Evolutionary conservation across 2,888 invertebrate species (phyloP).

Genomic region (Rhamnusium bicolor): DNA sequence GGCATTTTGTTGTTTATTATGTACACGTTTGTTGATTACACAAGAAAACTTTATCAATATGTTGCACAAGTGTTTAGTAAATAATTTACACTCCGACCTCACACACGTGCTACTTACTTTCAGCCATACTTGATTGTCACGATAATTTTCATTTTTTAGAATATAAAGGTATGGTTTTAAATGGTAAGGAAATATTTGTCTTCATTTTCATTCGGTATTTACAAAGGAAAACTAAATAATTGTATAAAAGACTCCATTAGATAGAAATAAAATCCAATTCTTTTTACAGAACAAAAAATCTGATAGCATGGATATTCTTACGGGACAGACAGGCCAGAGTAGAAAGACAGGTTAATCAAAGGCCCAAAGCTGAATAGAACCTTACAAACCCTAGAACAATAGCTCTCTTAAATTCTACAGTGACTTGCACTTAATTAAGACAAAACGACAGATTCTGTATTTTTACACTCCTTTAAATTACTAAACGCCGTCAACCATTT

Average conservation of each 20-base stretch:
- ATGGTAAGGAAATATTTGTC: neutral
- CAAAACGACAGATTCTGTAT: conserved; percentile 35
- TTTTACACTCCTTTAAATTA: conserved; percentile 29
- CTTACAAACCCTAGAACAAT: conserved; percentile 53
- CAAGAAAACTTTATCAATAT: too few relatives aligned
- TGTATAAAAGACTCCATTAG: conserved; percentile 4
- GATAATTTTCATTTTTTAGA: too few relatives aligned
- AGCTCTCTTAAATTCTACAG: conserved; percentile 53
- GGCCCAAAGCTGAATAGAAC: conserved; percentile 50
- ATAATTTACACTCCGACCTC: too few relatives aligned
- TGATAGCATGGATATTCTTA: conserved; percentile 26
- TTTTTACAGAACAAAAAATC: conserved; percentile 9
- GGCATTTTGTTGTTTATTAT: too few relatives aligned
- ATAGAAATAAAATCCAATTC: neutral
- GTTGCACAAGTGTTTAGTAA: too few relatives aligned
- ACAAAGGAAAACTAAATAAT: conserved; percentile 5
- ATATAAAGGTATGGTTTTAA: too few relatives aligned
- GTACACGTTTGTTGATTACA: too few relatives aligned
- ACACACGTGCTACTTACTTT: too few relatives aligned
- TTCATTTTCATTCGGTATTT: neutral
- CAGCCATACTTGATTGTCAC: too few relatives aligned
- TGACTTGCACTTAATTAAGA: conserved; percentile 54
- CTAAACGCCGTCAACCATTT: conserved; percentile 13
- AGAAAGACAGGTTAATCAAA: conserved; percentile 52
- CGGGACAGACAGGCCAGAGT: conserved; percentile 19